Conservation (phyloP, 1,140 invertebrate genomes). For the Cherax quadricarinatus region DNA sequence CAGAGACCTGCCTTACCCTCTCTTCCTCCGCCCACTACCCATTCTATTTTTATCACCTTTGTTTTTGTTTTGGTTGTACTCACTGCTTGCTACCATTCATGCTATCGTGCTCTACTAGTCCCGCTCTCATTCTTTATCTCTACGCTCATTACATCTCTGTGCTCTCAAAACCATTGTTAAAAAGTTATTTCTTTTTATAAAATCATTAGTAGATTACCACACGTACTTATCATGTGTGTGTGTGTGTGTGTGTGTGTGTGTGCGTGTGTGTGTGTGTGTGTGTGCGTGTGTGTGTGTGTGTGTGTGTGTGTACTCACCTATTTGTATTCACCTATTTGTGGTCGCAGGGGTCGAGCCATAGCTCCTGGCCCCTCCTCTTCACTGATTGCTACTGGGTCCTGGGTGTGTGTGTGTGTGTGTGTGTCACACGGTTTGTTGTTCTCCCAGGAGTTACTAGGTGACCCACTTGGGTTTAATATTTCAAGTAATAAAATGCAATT, state of each 20-base stretch:
- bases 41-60: slow-evolving; percentile 10
- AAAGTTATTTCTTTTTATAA: too few species aligned
- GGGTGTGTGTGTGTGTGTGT: neutral
- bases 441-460: neutral
- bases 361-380: too few species aligned
- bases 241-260: too few species aligned
- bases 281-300: neutral
- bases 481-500: too few species aligned
- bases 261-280: neutral
- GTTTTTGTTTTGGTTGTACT: neutral
- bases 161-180: too few species aligned
- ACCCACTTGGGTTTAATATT: neutral
- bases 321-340: too few species aligned
- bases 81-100: neutral
- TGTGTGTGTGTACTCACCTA: too few species aligned
- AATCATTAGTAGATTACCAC: too few species aligned
- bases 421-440: neutral
- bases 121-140: too few species aligned
- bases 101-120: neutral
- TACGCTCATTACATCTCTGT: too few species aligned
- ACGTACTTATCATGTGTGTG: too few species aligned
- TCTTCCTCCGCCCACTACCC: neutral
- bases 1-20: neutral
- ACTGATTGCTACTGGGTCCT: neutral
- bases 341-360: too few species aligned